Evolutionary conservation across 2,888 invertebrate species (phyloP).

Genomic region (Myopa tessellatipennis): DNA sequence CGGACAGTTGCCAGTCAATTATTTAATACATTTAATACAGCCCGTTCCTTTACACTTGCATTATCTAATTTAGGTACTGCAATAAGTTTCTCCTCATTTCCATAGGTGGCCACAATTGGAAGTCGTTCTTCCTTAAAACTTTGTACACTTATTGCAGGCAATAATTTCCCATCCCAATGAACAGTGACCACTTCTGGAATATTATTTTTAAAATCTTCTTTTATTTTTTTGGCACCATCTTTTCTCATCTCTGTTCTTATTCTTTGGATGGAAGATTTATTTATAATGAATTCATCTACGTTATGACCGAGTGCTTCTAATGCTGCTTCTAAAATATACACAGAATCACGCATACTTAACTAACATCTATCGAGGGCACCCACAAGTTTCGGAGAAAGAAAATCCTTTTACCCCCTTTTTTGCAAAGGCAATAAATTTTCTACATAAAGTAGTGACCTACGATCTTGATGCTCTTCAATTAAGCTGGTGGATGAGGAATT

Average conservation of each 20-base stretch:
- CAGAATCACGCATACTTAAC: slow-evolving; percentile 15
- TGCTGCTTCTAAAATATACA: slow-evolving; percentile 32
- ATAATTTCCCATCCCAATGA: slow-evolving; percentile 46
- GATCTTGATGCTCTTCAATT: too few species aligned
- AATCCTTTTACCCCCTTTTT: slow-evolving; percentile 10
- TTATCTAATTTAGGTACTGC: slow-evolving; percentile 53
- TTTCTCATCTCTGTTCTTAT: slow-evolving; percentile 9
- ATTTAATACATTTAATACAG: slow-evolving; percentile 48
- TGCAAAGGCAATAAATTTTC: too few species aligned
- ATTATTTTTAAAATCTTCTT: slow-evolving; percentile 22
- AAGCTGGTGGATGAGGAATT: slow-evolving; percentile 11
- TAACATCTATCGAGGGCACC: background rate
- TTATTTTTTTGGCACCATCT: slow-evolving; percentile 7
- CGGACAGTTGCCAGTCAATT: slow-evolving; percentile 46
- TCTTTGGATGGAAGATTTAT: background rate
- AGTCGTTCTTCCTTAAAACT: slow-evolving; percentile 53
- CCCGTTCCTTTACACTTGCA: slow-evolving; percentile 49
- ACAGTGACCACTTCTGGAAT: slow-evolving; percentile 29
- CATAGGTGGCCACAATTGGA: slow-evolving; percentile 52
- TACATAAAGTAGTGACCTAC: too few species aligned
- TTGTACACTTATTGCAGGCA: slow-evolving; percentile 49
- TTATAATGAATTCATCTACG: slow-evolving; percentile 3
- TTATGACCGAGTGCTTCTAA: background rate
- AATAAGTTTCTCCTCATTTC: slow-evolving; percentile 51
- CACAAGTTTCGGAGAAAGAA: slow-evolving; percentile 15